Evolutionary conservation across 2,797 vertebrate species (phyloP).

Genomic region (Diplodus sargus): DNA sequence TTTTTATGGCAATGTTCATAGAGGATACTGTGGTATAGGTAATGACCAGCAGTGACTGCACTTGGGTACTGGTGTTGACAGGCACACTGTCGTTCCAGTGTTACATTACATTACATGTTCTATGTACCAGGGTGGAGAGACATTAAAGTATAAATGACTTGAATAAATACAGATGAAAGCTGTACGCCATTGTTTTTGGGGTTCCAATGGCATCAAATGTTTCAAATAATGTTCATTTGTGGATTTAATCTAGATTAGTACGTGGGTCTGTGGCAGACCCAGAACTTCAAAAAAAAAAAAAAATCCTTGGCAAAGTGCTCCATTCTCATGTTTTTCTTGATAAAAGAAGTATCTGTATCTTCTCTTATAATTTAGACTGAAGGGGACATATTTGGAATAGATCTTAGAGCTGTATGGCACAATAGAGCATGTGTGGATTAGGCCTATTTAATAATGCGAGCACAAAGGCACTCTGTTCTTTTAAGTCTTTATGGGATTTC

Average conservation of each 20-base stretch:
- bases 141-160: background rate
- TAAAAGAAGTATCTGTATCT: slow-evolving; percentile 68
- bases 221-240: slow-evolving; percentile 11
- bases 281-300: slow-evolving; percentile 14
- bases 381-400: slow-evolving; percentile 69
- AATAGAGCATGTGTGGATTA: slow-evolving; percentile 80
- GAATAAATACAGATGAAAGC: too few species aligned
- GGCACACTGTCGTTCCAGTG: background rate
- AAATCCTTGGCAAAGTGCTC: slow-evolving; percentile 23
- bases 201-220: background rate
- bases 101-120: background rate
- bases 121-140: background rate
- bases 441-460: slow-evolving; percentile 78
- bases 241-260: background rate
- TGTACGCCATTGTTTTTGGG: background rate
- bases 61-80: background rate
- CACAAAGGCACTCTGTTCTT: slow-evolving; percentile 79
- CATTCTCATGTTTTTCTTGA: slow-evolving; percentile 23
- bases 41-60: background rate
- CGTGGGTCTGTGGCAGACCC: slow-evolving; percentile 18
- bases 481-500: slow-evolving; percentile 81
- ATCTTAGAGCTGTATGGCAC: slow-evolving; percentile 66
- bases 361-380: slow-evolving; percentile 47
- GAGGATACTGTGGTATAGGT: background rate
- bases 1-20: background rate